These are phyloP conservation scores for Hirundo rustica DNA, from an alignment of 2,797 vertebrate species.

Conservation along the genomic window DNA sequence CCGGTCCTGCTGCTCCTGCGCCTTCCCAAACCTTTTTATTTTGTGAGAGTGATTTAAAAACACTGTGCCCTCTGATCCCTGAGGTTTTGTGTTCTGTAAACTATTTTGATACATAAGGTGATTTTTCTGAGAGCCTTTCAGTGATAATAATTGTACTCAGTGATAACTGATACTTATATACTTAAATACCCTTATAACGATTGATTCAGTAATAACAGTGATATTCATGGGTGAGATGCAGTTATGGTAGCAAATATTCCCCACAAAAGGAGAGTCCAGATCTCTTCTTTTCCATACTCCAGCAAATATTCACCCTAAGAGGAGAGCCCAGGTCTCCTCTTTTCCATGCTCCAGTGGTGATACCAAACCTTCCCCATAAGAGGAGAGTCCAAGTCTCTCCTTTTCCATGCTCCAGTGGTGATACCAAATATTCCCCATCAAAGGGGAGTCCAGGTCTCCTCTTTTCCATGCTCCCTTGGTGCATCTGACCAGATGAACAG, in stretches of 20 bases:
- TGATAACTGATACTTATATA: background rate
- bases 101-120: fast-evolving
- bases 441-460: background rate
- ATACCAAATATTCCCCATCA: background rate
- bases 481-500: background rate
- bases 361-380: background rate
- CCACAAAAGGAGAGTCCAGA: background rate
- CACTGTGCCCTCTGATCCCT: background rate
- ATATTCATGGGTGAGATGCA: background rate
- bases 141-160: background rate
- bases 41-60: background rate
- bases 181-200: background rate
- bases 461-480: background rate
- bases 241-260: background rate
- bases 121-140: background rate
- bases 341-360: too few relatives aligned
- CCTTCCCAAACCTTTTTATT: background rate
- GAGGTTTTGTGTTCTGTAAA: background rate
- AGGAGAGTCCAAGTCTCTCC: background rate
- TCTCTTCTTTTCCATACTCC: background rate
- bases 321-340: background rate
- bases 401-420: background rate
- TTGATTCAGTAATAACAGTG: background rate
- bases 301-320: background rate
- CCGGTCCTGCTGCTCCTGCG: background rate